These are phyloP conservation scores for Calliphora vicina DNA, from an alignment of 1,140 invertebrate species.

Conservation along the genomic window DNA sequence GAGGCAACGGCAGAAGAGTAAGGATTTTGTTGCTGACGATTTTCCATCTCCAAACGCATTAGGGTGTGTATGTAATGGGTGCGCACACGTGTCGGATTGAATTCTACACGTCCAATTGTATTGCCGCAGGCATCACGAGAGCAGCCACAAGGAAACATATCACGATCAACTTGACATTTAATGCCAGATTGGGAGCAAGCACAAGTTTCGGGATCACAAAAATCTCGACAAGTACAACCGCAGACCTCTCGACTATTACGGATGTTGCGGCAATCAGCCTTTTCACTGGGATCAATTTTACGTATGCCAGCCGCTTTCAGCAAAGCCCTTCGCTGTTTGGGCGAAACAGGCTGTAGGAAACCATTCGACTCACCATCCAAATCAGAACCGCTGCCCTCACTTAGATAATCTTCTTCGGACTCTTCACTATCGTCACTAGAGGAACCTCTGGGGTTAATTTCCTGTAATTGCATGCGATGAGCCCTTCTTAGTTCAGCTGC, in stretches of 20 bases:
- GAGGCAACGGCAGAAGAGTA: slow-evolving; percentile 25
- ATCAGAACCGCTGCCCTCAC: slow-evolving; percentile 83
- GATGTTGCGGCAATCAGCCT: slow-evolving; percentile 93
- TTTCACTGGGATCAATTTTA: slow-evolving; percentile 93
- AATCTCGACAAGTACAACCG: slow-evolving; percentile 93
- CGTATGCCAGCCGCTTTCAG: slow-evolving; percentile 88
- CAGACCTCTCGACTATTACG: slow-evolving; percentile 92
- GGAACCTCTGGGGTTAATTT: slow-evolving; percentile 66
- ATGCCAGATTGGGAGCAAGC: slow-evolving; percentile 93
- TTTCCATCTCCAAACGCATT: slow-evolving; percentile 92
- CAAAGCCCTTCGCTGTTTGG: slow-evolving; percentile 85
- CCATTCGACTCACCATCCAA: slow-evolving; percentile 92
- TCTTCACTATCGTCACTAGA: slow-evolving; percentile 81
- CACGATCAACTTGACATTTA: slow-evolving; percentile 95
- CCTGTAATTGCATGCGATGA: slow-evolving; percentile 82
- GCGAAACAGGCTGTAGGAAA: slow-evolving; percentile 92
- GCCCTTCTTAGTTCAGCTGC: slow-evolving; percentile 84
- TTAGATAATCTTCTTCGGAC: slow-evolving; percentile 78
- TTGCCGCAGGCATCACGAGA: slow-evolving; percentile 94
- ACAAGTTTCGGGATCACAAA: slow-evolving; percentile 95
- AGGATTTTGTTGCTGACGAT: slow-evolving; percentile 69
- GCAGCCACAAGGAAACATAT: slow-evolving; percentile 97
- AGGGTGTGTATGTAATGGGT: slow-evolving; percentile 98
- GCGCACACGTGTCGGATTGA: slow-evolving; percentile 92
- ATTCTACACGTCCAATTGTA: slow-evolving; percentile 90